Base-by-base conservation (phyloP, 2,888 invertebrate species). In the Agriopis aurantiaria region DNA sequence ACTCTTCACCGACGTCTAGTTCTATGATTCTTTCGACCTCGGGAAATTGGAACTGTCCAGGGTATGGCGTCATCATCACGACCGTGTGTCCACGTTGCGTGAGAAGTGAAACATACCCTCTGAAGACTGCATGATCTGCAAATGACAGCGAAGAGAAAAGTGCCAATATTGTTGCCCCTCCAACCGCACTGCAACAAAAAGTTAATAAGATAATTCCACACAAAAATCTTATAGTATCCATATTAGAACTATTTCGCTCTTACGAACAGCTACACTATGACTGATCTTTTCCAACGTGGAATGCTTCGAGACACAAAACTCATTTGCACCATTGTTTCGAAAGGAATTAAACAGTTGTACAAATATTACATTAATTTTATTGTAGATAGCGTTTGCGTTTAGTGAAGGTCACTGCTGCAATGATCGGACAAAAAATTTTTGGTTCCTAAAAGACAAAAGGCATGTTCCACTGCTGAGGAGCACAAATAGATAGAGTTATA, bases 1-100 rank as follows among this genome's bases (percentile, higher is more conserved):
- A 93, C 65, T 88, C 93, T 65, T 82, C 75, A 4, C 89, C 88
- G 9, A 94, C 93, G 74, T 91, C 90, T 9, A 94, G 53, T 75
- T 93, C 94, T 0, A 90, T 82, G 11, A 94, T 89, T 62, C 75
- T 88, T 64, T 94, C 91, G 2, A 72, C 69, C 51, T 91, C 92
- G 53, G 91, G 89, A 59, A 85, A 82, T 43, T 82, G 78, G 73
- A 91, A 92, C 8, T 91, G 86, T 10, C 93, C 93, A 2, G 94
- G 92, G 71, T 90, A 93, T 3, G 94, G 88, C 8, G 93, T 94
- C 94, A 93, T 93, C 40, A 91, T 75, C 7, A 91, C 89, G 2
- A 93, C 73, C 10, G 88, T 85, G 69, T 94, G 92, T 0, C 92
- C 92, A 71, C 76, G 83, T 61, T 87, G 85, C 0, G 85, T 85